Evolutionary conservation across 2,888 invertebrate species (phyloP).

Genomic region (Perithous albicinctus): DNA sequence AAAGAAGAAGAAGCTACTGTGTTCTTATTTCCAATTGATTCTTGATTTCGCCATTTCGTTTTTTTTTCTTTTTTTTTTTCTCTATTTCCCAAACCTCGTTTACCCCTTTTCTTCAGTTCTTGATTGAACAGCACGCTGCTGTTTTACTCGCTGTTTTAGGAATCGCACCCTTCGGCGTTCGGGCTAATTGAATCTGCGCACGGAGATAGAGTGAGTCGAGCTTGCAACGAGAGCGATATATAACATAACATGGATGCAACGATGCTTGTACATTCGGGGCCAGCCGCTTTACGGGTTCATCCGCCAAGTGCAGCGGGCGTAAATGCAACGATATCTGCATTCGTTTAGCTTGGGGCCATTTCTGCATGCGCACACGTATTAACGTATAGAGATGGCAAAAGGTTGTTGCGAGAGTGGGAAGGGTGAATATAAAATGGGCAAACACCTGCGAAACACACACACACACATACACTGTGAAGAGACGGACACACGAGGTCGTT

Average conservation of each 20-base stretch:
- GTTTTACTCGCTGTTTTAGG: conserved; percentile 59
- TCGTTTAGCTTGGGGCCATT: conserved; percentile 67
- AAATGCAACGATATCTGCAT: conserved; percentile 69
- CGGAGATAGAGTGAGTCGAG: conserved; percentile 41
- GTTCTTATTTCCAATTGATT: not conserved
- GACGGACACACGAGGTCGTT: conserved; percentile 58
- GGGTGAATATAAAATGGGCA: conserved; percentile 44
- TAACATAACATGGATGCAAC: conserved; percentile 63
- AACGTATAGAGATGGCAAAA: conserved; percentile 51
- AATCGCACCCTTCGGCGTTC: conserved; percentile 67
- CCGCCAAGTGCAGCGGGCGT: conserved; percentile 67
- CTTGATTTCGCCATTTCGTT: not conserved
- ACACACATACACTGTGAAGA: no score
- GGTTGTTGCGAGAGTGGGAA: conserved; percentile 1
- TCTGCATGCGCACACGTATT: conserved; percentile 54
- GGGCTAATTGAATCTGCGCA: conserved; percentile 65
- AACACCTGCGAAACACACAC: conserved; percentile 67
- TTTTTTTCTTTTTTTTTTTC: no score
- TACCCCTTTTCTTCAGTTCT: no score
- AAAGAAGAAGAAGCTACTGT: no score
- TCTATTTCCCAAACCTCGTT: not conserved
- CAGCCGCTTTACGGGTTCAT: conserved; percentile 48
- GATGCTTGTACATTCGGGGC: conserved; percentile 58
- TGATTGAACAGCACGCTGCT: conserved; percentile 55
- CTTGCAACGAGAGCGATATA: conserved; percentile 40